Percentiles rank a stretch among this genome's conserved stretches.
Conservation (phyloP, 2,888 invertebrate genomes). For the Taphrorychus bicolor region DNA sequence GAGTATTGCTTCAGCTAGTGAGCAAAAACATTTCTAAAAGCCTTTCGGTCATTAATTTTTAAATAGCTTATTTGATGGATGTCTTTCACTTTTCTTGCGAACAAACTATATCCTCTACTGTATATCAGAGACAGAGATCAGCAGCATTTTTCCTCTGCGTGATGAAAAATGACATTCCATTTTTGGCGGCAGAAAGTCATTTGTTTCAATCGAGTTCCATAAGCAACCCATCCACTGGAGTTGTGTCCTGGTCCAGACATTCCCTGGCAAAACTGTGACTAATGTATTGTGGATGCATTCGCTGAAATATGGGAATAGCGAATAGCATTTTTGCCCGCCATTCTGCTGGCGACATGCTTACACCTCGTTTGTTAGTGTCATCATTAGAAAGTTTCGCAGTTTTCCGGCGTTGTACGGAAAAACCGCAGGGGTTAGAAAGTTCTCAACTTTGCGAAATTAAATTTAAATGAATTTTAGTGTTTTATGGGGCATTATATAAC, state of each 20-base stretch:
- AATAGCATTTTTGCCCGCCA: constrained; percentile 21
- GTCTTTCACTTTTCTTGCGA: no score
- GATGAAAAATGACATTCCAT: constrained; percentile 6
- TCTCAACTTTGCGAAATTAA: constrained; percentile 15
- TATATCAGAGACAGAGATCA: neutral
- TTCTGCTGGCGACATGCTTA: constrained; percentile 16
- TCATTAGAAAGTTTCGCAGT: constrained; percentile 30
- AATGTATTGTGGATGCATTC: constrained; percentile 26
- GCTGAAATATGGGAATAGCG: constrained; percentile 25
- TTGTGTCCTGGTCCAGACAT: constrained; percentile 9
- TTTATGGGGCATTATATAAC: constrained; percentile 11
- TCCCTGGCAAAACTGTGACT: constrained; percentile 15
- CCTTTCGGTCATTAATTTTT: no score
- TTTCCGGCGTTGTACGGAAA: constrained; percentile 19
- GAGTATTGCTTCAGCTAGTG: no score
- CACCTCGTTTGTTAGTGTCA: constrained; percentile 33
- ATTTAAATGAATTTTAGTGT: constrained; percentile 22
- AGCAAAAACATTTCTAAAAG: no score
- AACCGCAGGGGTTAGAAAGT: constrained; percentile 12
- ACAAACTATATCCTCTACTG: neutral
- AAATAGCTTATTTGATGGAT: no score
- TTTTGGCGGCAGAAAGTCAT: constrained; percentile 10
- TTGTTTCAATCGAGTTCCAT: constrained; percentile 15
- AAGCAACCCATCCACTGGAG: constrained; percentile 16
- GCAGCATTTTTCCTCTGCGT: neutral